Evolutionary conservation across 2,888 invertebrate species (phyloP), one percentile per base, ranked within the genome.

Genomic region (Synanthedon andrenaeformis): DNA sequence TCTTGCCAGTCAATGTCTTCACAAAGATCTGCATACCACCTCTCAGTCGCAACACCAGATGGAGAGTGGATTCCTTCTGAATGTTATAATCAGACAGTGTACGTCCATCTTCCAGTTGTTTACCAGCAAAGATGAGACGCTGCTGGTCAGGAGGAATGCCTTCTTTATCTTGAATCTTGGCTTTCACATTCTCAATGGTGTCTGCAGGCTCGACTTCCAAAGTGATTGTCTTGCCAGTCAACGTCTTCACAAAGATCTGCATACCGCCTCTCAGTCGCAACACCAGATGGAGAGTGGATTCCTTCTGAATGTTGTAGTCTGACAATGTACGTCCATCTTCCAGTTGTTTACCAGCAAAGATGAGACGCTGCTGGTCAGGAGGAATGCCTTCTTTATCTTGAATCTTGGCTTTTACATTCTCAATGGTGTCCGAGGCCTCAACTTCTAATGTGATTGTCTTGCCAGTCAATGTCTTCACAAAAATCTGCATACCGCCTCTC

Each of bases 401-500:
- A 12, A 63, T 63, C 51, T 63, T 63, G 0, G 63, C 63, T 14
- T 63, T 62, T 0, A 63, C 63, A 54, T 63, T 63, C 28, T 63
- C 63, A 49, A 62, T 59, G 0, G 59, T 60, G 52, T 60, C 60
- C 2, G 60, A 56, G n/a, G 60, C 35, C 19, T 61, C 61, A 4
- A 60, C 61, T 17, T 61, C 61, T 0, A 60, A 49, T 3, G 60
- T 60, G 41, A 60, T 61, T 1, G 59, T 61, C 23, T 60, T 61
- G 4, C 60, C 61, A 13, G 61, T 62, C 41, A 60, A 23, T n/a
- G 60, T 62, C 42, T 60, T 62, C 5, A 59, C 60, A 6, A 59
- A 59, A 8, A 62, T 60, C 45, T 60, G 60, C 59, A 59, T 66
- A 56, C 67, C 67, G 55, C 67, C 67, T 14, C 67, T 57, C 11